These are phyloP conservation scores for Lithophane socia DNA, from an alignment of 2,888 invertebrate genomes.

Conservation along the genomic window DNA sequence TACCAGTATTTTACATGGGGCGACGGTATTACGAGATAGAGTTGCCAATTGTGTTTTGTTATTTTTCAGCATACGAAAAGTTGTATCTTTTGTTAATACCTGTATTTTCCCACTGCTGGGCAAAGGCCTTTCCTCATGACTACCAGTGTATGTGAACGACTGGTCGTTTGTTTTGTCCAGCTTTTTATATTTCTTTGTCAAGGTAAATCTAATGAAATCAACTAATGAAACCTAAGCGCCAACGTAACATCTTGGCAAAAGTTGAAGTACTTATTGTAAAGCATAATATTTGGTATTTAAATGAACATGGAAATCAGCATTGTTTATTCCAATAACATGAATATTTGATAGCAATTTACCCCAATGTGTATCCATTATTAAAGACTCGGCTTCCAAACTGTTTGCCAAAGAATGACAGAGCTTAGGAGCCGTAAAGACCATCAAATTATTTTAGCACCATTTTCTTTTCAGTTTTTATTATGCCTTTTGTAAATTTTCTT, in stretches of 20 bases:
- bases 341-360: constrained; percentile 31
- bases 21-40: too few species aligned
- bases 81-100: too few species aligned
- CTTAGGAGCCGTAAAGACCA: constrained; percentile 5
- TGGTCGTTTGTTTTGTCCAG: too few species aligned
- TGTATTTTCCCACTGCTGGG: too few species aligned
- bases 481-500: background rate
- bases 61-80: too few species aligned
- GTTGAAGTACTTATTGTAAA: background rate
- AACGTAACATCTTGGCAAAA: background rate
- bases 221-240: background rate
- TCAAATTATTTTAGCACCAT: constrained; percentile 8
- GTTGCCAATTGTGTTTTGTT: too few species aligned
- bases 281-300: constrained; percentile 5
- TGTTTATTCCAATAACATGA: constrained; percentile 26
- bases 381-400: constrained; percentile 4
- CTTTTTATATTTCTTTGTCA: too few species aligned
- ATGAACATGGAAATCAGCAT: constrained; percentile 21
- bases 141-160: too few species aligned
- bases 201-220: background rate
- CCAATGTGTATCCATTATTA: constrained; percentile 26
- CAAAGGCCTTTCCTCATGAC: too few species aligned
- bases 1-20: too few species aligned
- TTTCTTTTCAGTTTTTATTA: constrained; percentile 10
- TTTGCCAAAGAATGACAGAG: constrained; percentile 11